These are phyloP conservation scores for Dinothrombium tinctorium DNA, from an alignment of 1,140 invertebrate genomes.

Conservation along the genomic window DNA sequence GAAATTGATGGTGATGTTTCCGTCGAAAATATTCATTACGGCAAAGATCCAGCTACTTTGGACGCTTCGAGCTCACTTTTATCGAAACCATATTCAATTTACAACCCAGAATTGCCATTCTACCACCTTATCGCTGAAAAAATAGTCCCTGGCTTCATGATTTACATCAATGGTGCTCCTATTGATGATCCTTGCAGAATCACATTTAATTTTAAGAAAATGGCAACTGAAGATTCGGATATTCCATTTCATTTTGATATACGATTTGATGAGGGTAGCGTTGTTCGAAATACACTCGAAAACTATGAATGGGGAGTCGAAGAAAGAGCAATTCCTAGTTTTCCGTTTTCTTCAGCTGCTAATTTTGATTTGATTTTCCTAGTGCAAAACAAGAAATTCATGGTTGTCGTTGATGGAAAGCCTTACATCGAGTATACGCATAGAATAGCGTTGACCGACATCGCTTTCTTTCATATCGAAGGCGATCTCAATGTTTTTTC, in stretches of 20 bases:
- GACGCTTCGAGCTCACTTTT: too few species aligned
- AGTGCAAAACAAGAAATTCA: slow-evolving; percentile 35
- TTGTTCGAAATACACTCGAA: slow-evolving; percentile 41
- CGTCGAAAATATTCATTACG: slow-evolving; percentile 18
- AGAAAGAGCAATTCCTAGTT: slow-evolving; percentile 33
- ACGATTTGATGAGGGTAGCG: slow-evolving; percentile 22
- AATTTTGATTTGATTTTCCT: slow-evolving; percentile 46
- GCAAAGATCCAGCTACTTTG: not conserved
- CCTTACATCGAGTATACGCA: slow-evolving; percentile 48
- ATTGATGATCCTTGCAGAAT: slow-evolving; percentile 19
- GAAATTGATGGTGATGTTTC: slow-evolving; percentile 42
- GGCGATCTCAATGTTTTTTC: slow-evolving; percentile 34
- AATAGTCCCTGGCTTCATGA: slow-evolving; percentile 10
- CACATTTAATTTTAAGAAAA: slow-evolving; percentile 35
- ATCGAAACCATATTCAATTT: slow-evolving; percentile 8
- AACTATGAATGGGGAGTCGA: slow-evolving; percentile 37
- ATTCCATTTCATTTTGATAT: slow-evolving; percentile 45
- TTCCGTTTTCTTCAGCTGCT: slow-evolving; percentile 36
- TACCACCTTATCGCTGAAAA: slow-evolving; percentile 7
- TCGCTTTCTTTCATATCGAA: slow-evolving; percentile 39
- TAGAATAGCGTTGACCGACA: slow-evolving; percentile 34
- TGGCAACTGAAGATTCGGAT: slow-evolving; percentile 22
- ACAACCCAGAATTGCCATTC: slow-evolving; percentile 7
- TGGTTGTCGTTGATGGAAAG: slow-evolving; percentile 45
- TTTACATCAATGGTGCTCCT: slow-evolving; percentile 13